Evolutionary conservation across 2,888 invertebrate genomes (phyloP), one percentile per base, ranked within the genome.

Genomic region (Cheilosia soror): DNA sequence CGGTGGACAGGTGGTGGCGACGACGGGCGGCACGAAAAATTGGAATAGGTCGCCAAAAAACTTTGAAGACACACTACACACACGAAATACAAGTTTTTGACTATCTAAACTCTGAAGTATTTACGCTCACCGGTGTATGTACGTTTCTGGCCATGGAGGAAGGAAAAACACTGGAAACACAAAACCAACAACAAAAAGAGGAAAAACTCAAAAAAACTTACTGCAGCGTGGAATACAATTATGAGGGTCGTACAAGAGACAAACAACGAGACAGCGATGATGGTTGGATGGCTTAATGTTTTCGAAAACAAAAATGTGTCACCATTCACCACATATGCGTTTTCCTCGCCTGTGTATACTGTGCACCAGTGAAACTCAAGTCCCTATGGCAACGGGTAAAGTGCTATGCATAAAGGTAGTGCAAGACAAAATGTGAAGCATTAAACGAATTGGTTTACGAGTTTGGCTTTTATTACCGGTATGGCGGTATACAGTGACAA

Each of bases 1-100:
- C 84, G 57, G 31, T 15, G 68, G 68, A 62, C 77, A 77, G 80
- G 65, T 75, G 75, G 27, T 73, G 49, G 79, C 37, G 37, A 37
- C 37, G 37, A 37, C 37, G 37, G 11, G 33, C 68, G 51, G 40
- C 40, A 37, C 15, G 47, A 73, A 80, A 80, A 84, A 84, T 84
- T 84, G 84, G 80, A 84, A 84, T 84, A 84, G 84, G 84, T 84
- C 84, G 84, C 84, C 80, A 80, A 84, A 79, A 81, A 75, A 25
- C 69, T 69, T 11, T 11, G 27, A 73, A 73, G 20, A 29, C 5
- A 15, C 6, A 29, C 20, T 11, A 29, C 5, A 15, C 6, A 29
- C 20, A 49, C 42, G 62, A 53, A 81, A 44, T 42, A 55, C 53
- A 47, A 20, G 62, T 75, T 42, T 60, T 57, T 11, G 29, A 40